Evolutionary conservation across 2,113 vertebrate species (phyloP).

Genomic region (Syngnathoides biaculeatus): DNA sequence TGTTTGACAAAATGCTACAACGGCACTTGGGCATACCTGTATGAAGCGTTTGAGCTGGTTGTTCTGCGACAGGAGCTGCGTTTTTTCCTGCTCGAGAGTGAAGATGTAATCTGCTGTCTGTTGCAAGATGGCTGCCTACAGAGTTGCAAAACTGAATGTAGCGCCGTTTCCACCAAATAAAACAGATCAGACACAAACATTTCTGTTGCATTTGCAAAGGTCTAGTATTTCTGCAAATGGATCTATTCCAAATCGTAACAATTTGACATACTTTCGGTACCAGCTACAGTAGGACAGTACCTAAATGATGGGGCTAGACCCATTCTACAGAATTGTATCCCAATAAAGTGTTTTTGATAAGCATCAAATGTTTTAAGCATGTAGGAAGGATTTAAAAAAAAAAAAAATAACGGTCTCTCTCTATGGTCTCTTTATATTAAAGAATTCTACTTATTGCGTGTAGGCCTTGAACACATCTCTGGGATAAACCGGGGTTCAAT

Average conservation of each 20-base stretch:
- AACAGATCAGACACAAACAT: neutral
- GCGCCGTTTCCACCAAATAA: neutral
- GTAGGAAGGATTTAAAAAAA: too few species aligned
- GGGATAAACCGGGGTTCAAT: neutral
- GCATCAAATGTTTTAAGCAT: too few species aligned
- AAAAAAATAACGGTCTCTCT: too few species aligned
- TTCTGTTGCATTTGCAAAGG: neutral
- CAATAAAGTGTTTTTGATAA: too few species aligned
- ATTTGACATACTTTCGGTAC: too few species aligned
- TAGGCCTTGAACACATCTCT: too few species aligned
- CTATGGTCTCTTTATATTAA: too few species aligned
- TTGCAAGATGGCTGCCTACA: slow-evolving; percentile 93
- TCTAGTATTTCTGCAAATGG: neutral
- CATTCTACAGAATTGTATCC: too few species aligned
- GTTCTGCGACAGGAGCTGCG: slow-evolving; percentile 92
- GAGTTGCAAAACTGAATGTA: neutral
- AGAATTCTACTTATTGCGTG: neutral
- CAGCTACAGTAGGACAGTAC: too few species aligned
- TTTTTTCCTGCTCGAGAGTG: slow-evolving; percentile 96
- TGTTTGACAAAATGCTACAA: neutral
- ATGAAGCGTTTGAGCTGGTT: slow-evolving; percentile 97
- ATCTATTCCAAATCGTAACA: too few species aligned
- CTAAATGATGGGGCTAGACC: too few species aligned
- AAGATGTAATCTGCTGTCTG: slow-evolving; percentile 98
- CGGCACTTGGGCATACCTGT: slow-evolving; percentile 74